Conservation (phyloP, 2,797 vertebrate genomes). For the Linurgus olivaceus region DNA sequence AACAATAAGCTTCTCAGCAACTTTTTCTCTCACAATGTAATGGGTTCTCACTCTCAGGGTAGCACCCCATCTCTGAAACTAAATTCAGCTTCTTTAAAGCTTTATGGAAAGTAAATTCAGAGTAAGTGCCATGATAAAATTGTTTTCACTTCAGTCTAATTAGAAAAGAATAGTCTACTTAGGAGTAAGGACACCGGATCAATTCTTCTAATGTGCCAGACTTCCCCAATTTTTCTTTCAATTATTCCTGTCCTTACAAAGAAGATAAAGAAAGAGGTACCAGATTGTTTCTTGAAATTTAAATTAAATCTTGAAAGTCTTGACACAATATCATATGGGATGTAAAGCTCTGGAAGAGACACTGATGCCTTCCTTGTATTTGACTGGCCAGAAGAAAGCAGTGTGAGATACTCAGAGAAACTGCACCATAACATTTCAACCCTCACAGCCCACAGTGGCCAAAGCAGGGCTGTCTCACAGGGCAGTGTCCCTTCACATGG, state of each 20-base stretch:
- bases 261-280: not conserved
- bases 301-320: not conserved
- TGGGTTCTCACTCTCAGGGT: not conserved
- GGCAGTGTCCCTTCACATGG: not conserved
- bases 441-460: not conserved
- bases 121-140: not conserved
- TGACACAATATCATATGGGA: not conserved
- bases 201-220: not conserved
- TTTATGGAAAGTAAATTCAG: not conserved
- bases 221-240: not conserved
- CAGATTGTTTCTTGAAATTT: not conserved
- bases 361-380: not conserved
- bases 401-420: not conserved
- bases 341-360: not conserved
- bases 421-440: not conserved
- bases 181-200: not conserved
- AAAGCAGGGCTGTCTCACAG: not conserved
- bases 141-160: not conserved
- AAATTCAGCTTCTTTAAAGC: not conserved
- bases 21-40: not conserved
- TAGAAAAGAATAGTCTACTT: not conserved
- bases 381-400: not conserved
- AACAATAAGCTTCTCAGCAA: not conserved
- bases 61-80: not conserved
- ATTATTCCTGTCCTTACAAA: not conserved